Evolutionary conservation across 2,888 invertebrate species (phyloP), one percentile per base, ranked within the genome.

Genomic region (Leptinotarsa peninsularis): DNA sequence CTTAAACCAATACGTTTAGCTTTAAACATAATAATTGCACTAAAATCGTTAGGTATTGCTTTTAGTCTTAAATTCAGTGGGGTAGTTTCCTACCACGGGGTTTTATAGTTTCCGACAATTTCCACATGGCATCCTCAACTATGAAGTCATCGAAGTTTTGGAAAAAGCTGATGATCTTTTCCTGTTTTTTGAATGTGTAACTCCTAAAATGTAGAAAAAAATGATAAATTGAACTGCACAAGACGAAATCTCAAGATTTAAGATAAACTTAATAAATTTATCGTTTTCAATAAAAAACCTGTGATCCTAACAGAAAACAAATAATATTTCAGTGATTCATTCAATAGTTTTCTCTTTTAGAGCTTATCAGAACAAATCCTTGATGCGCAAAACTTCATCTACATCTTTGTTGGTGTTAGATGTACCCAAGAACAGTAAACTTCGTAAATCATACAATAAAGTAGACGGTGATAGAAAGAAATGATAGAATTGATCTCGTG

Each of bases 101-200:
- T 90, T 98, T 98, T 84, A 99, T 98, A 81, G 93, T 94, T 90
- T 98, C 98, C 0, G 98, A 99, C 85, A 98, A 95, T 89, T 97
- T 96, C 99, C 99, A 99, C 93, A 99, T 96, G 75, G 97, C 95
- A 88, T 99, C 99, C 89, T 99, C 99, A 87, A 95, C 95, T 84
- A 98, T 92, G 87, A 94, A 96, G 88, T 98, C 96, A 87, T 97
- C 96, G 89, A 99, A 99, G 89, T 97, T 96, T 90, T 97, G 96
- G 91, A 99, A 98, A 91, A 98, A 97, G 82, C 94, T 93, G 84
- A 98, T 94, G 82, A 99, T 96, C 82, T 95, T 94, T 88, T 98
- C 98, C 89, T 96, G 96, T 88, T 95, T 95, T 89, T 96, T 96
- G 89, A 96, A 96, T 84, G 93, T 93, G 91, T 98, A 98, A 83